Base-by-base conservation (phyloP, 2,888 invertebrate species). In the Arrhopalites spinosus region DNA sequence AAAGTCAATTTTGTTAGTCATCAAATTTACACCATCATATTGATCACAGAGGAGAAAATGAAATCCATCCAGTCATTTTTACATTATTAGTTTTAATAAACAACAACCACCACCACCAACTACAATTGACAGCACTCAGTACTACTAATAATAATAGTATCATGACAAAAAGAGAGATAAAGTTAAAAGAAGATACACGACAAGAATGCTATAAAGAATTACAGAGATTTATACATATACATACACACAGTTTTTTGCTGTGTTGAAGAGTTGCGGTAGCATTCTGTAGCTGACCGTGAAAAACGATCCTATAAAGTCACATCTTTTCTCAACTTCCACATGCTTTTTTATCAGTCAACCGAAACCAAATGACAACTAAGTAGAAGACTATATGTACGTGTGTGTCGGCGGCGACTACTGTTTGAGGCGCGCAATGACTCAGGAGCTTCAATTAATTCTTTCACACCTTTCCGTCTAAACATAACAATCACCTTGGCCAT, bases 371-470 rank as follows among this genome's bases (percentile, higher is more conserved):
- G 72, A 71, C 75, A 75, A 75, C 72, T 72, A 72, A 72, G 71
- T 72, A 61, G 63, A 59, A 70, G 71, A 27, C 5, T 7, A 72
- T 61, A 72, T 29, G 71, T 61, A 53, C 59, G 70, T 36, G 43
- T 36, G 43, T 76, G 77, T 59, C 77, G 78, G 78, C 81, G 79
- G 80, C 78, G 79, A 79, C 79, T 36, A 11, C 11, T 73, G 77
- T 78, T 79, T 79, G 76, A 78, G 73, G 67, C 69, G 73, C 77
- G 73, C 78, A 78, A 80, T 81, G 81, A 81, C 80, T 81, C 79
- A 78, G 81, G 76, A 80, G 72, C 78, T 80, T 81, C 80, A 81
- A 81, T 81, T 81, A 81, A 80, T 80, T 81, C 80, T 75, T 80
- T 81, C 81, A 81, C 79, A 81, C 81, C 79, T 77, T 77, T 78